Percentiles rank a stretch among this genome's conserved stretches.
phyloP scores from a whole-genome alignment of 2,797 vertebrate genomes.

The Caiman crocodilus region DNA sequence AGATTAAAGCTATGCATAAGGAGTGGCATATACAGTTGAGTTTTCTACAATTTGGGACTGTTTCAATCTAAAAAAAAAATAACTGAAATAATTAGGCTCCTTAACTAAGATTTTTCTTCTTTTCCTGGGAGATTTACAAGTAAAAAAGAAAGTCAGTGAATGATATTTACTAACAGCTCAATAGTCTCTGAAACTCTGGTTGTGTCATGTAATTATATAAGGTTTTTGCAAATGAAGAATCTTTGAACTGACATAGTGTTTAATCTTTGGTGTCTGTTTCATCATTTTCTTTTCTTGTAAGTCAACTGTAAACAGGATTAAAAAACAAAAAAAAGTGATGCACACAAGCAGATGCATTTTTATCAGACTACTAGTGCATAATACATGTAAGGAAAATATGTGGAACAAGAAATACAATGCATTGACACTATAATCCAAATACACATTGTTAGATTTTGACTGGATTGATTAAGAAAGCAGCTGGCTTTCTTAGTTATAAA shows the following conservation, averaged over 20 bases:
- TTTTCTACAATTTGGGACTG: neutral
- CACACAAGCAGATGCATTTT: neutral
- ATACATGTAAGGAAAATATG: neutral
- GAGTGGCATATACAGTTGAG: accelerated
- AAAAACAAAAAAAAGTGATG: neutral
- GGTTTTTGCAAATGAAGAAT: neutral
- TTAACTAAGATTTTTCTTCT: neutral
- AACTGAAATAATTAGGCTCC: neutral
- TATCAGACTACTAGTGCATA: neutral
- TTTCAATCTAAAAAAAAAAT: neutral
- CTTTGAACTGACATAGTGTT: neutral
- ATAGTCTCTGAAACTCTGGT: neutral
- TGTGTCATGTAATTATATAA: neutral
- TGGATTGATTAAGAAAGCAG: neutral
- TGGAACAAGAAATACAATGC: slow-evolving; percentile 12
- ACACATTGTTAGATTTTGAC: neutral
- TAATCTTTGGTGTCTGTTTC: neutral
- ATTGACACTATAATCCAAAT: neutral
- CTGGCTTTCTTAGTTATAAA: slow-evolving; percentile 27
- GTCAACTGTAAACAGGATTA: neutral
- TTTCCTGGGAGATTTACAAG: neutral
- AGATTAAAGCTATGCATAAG: neutral
- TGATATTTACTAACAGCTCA: accelerated
- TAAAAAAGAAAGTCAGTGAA: neutral
- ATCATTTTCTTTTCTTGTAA: neutral